phyloP scores from a whole-genome alignment of 2,888 invertebrate species.

The Hypena proboscidalis region DNA sequence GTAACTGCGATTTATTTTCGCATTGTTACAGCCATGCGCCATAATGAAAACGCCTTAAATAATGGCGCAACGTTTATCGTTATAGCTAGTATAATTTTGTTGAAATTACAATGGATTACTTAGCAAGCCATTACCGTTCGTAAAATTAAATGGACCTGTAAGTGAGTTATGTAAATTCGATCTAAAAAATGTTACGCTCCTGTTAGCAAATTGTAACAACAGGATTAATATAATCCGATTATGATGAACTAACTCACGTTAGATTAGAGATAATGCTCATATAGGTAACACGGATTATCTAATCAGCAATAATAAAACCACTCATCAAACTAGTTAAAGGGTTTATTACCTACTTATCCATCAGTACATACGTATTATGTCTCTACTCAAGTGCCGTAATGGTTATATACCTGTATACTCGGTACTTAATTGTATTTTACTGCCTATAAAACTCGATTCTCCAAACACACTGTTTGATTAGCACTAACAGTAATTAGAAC shows the following conservation, averaged over 20 bases:
- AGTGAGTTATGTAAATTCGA: too few relatives aligned
- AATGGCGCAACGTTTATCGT: slow-evolving; percentile 1
- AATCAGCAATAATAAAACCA: not conserved
- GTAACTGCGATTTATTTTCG: slow-evolving; percentile 33
- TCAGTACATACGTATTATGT: too few relatives aligned
- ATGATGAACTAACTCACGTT: not conserved
- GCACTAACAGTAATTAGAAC: slow-evolving; percentile 3
- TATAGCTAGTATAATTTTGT: not conserved
- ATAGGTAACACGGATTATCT: not conserved
- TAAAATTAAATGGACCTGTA: too few relatives aligned
- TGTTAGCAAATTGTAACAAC: too few relatives aligned
- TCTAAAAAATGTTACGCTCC: too few relatives aligned
- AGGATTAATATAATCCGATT: not conserved
- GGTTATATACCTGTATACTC: too few relatives aligned
- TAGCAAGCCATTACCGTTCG: too few relatives aligned
- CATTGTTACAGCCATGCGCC: slow-evolving; percentile 19
- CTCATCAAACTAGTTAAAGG: not conserved
- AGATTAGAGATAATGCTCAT: not conserved
- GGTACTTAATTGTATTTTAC: not conserved
- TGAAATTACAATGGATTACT: too few relatives aligned
- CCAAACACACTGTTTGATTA: not conserved
- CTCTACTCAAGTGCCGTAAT: too few relatives aligned
- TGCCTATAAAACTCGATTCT: not conserved
- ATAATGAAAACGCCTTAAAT: slow-evolving; percentile 17
- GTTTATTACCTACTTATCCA: not conserved